Evolutionary conservation across 2,797 vertebrate species (phyloP), one percentile per base, ranked within the genome.

Genomic region (Masticophis lateralis): DNA sequence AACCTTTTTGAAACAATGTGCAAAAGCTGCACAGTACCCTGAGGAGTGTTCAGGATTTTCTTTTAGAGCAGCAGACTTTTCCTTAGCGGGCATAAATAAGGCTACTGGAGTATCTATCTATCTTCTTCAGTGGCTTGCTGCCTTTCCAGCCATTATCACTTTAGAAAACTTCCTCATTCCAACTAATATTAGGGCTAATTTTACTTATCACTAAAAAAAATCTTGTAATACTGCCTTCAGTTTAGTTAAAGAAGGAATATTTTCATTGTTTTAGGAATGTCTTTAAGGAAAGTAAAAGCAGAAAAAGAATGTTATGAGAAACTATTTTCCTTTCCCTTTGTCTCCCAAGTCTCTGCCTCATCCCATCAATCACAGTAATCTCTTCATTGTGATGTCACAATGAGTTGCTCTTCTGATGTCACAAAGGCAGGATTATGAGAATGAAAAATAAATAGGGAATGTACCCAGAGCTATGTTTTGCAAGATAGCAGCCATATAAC

Each of bases 331-430:
- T 0, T 43, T 69, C 51, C 6, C 43, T 90, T 13, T 16, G 66
- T 74, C 66, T 74, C 66, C 66, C 94, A 1, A 1, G 86, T 9
- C 66, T 4, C 4, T 89, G 90, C 53, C n/a, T 22, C 86, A 22
- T 57, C 94, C 1, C 94, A 18, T 0, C 89, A 95, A 88, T 90
- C 91, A 59, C 69, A 61, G 12, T 89, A 25, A 94, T 89, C 61
- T 90, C 47, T 9, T 0, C 4, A 57, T 18, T 83, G 91, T 91
- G 22, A 0, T 92, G 92, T 60, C 8, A n/a, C 94, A 60, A 32
- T n/a, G 16, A 69, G 60, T 61, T 86, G 91, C 66, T 0, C 69
- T 87, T 89, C 27, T 22, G 94, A 86, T 32, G 92, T 51, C 57
- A 0, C 56, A 1, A 88, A 0, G 47, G 8, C 61, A 87, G 86